Base-by-base conservation (phyloP, 2,113 vertebrate species). In the Percina caprodes region DNA sequence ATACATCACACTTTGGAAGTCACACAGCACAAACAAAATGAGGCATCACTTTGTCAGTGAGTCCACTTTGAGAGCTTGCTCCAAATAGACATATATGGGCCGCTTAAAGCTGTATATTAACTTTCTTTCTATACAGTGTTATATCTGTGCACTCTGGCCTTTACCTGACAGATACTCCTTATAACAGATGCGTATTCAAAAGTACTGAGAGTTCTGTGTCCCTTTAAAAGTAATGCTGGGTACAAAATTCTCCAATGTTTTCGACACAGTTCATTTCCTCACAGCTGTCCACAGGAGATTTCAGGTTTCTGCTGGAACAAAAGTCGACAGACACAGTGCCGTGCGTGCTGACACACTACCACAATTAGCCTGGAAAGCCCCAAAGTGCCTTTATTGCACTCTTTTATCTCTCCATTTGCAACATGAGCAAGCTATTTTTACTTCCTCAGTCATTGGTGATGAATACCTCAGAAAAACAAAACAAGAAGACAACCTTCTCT, bases 321-420 rank as follows among this genome's bases (percentile, higher is more conserved):
- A 69, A 69, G 77, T 80, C 80, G 55, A 69, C 75, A 85, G 54
- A 79, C 66, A 52, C 70, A 45, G 49, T 78, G 52, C 42, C 18
- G 46, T 63, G 85, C 26, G 3, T 68, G 77, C 66, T 86, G 80
- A 88, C 85, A 72, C 77, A 66, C 75, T 67, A 56, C 30, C 68
- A 78, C 86, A 89, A 86, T 91, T 89, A 90, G 75, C 66, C 72
- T 67, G 73, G 71, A 84, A 85, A 84, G 68, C 51, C 69, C 78
- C 24, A 11, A 84, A 86, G 87, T 77, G 52, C 30, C 58, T 63
- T 65, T 76, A 55, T 55, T 62, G 51, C 72, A 77, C 26, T 12
- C 79, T 84, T 84, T 89, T 70, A 76, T 84, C 81, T 69, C 68
- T 71, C 46, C 56, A 30, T 83, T 88, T 82, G 65, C 74, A 74